Evolutionary conservation across 2,113 vertebrate species (phyloP).

Genomic region (Excalfactoria chinensis): DNA sequence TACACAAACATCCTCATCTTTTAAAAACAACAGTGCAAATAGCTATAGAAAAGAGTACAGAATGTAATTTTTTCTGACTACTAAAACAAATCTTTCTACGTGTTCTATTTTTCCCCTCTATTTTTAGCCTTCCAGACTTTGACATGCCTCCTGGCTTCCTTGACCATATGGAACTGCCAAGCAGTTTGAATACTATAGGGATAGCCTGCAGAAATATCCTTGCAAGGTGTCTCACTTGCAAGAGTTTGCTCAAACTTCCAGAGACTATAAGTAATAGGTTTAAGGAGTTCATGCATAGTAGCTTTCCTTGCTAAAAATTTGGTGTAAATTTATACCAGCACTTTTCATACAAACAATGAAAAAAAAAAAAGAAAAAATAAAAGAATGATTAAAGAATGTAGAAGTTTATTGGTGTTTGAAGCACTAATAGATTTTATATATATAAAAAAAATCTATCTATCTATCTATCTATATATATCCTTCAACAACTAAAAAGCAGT

Average conservation of each 20-base stretch:
- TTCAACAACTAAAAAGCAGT: background rate
- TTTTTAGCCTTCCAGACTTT: conserved; percentile 17
- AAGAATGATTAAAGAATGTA: background rate
- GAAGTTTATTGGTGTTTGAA: background rate
- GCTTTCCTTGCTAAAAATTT: background rate
- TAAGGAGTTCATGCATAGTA: background rate
- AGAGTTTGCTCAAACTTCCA: background rate
- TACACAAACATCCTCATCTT: background rate
- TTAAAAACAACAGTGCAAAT: background rate
- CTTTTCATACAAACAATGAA: background rate
- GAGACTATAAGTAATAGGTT: background rate
- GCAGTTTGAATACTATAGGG: conserved; percentile 12
- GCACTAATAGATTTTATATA: background rate
- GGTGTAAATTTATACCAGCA: background rate
- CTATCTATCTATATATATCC: background rate
- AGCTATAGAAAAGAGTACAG: background rate
- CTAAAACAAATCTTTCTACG: conserved; percentile 3
- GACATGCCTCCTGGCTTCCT: conserved; percentile 1
- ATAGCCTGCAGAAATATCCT: conserved; percentile 42
- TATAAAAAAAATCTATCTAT: no score
- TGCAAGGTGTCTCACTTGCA: background rate
- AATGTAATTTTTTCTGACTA: background rate
- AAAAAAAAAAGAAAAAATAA: background rate
- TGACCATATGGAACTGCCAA: conserved; percentile 25
- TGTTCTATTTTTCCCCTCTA: background rate